A percentile compares a stretch with the other conserved stretches of the same genome.
phyloP scores from a whole-genome alignment of 2,888 invertebrate species.

The Listrodromus nycthemerus region DNA sequence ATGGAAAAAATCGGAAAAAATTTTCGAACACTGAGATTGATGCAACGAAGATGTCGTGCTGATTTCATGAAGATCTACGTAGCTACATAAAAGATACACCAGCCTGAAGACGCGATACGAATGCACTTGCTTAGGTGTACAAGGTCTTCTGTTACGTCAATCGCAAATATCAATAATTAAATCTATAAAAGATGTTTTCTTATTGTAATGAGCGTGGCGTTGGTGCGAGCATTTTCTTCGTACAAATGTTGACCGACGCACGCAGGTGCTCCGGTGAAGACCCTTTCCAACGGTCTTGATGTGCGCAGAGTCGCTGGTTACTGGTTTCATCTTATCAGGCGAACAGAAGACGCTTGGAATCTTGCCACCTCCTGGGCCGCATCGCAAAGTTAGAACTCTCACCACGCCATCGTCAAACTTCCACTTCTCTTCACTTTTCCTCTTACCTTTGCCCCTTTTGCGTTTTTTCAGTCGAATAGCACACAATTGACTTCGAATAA shows the following conservation, averaged over 20 bases:
- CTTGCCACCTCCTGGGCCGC: conserved; percentile 26
- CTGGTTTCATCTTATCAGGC: conserved; percentile 77
- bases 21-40: no score
- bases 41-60: no score
- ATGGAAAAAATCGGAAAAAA: no score
- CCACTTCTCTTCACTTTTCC: not conserved
- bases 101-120: no score
- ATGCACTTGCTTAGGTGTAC: no score
- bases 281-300: conserved; percentile 65
- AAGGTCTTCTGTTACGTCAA: not conserved
- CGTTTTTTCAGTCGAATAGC: no score
- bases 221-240: not conserved
- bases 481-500: not conserved
- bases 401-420: not conserved
- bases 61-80: no score
- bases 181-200: not conserved
- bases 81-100: no score
- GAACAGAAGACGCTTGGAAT: conserved; percentile 58
- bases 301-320: conserved; percentile 80
- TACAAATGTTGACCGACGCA: conserved; percentile 63
- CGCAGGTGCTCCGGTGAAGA: conserved; percentile 67
- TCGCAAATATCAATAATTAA: not conserved
- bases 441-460: not conserved
- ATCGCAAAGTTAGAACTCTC: conserved; percentile 6
- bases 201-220: not conserved